Evolutionary conservation across 2,888 invertebrate genomes (phyloP).

Genomic region (Mesorhabditis sp.): DNA sequence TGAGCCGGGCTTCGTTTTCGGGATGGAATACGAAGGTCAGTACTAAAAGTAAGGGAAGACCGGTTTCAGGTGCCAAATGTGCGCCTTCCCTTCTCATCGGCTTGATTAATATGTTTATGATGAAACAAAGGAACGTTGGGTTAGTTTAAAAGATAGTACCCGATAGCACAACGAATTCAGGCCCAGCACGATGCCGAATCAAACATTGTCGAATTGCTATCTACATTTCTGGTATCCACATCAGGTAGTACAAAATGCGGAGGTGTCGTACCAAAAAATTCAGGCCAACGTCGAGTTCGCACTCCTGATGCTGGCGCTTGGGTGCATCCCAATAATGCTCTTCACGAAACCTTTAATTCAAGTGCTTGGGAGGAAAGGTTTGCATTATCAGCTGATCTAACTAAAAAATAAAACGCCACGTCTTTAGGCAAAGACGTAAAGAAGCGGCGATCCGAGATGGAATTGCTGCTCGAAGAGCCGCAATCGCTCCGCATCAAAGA

Average conservation of each 20-base stretch:
- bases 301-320: background rate
- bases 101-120: conserved; percentile 24
- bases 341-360: conserved; percentile 11
- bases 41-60: background rate
- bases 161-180: background rate
- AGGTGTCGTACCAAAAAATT: background rate
- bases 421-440: no score
- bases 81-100: conserved; percentile 49
- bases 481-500: background rate
- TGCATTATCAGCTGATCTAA: background rate
- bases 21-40: conserved; percentile 47
- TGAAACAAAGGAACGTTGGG: conserved; percentile 39
- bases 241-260: conserved; percentile 31
- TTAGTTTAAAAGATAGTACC: conserved; percentile 25
- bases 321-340: conserved; percentile 1
- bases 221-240: conserved; percentile 58
- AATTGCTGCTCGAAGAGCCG: background rate
- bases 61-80: conserved; percentile 54
- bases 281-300: background rate
- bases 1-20: conserved; percentile 34
- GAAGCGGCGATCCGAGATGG: background rate
- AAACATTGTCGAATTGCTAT: conserved; percentile 28
- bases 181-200: background rate
- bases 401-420: no score
- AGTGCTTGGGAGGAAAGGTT: conserved; percentile 7